These are phyloP conservation scores for Pipistrellus pipistrellus DNA, from an alignment of 2,797 vertebrate genomes.

Conservation along the genomic window DNA sequence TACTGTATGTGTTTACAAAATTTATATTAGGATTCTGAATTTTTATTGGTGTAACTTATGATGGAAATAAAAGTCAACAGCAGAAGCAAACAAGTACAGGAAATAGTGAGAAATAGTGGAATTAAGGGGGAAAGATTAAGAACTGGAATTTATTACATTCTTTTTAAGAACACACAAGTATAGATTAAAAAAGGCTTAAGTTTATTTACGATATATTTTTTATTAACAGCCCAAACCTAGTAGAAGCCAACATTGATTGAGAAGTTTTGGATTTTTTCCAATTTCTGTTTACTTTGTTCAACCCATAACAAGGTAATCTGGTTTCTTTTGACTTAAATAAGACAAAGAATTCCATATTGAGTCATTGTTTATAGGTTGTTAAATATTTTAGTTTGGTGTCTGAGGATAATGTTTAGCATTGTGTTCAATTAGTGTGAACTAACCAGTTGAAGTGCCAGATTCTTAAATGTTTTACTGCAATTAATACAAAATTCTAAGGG, in stretches of 20 bases:
- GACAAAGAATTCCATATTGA: constrained; percentile 78
- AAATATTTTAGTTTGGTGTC: constrained; percentile 83
- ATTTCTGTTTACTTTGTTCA: constrained; percentile 76
- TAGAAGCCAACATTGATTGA: constrained; percentile 83
- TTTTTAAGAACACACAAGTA: constrained; percentile 80
- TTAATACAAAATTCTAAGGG: constrained; percentile 81
- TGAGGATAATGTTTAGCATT: constrained; percentile 81
- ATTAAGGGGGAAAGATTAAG: constrained; percentile 75
- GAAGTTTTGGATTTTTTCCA: constrained; percentile 81
- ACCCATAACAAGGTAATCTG: constrained; percentile 74
- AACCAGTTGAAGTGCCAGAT: constrained; percentile 71
- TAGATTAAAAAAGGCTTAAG: constrained; percentile 75
- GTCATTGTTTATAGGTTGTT: constrained; percentile 85
- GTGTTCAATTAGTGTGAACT: constrained; percentile 84
- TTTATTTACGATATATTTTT: constrained; percentile 85
- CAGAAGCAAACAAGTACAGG: constrained; percentile 78
- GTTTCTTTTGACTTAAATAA: constrained; percentile 76
- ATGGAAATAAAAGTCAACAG: constrained; percentile 85
- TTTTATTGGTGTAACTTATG: constrained; percentile 86
- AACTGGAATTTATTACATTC: constrained; percentile 75
- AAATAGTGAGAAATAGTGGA: constrained; percentile 82
- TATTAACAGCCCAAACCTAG: constrained; percentile 83
- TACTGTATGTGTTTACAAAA: constrained; percentile 83
- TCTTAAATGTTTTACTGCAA: constrained; percentile 82
- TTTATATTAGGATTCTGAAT: constrained; percentile 83